Evolutionary conservation across 2,888 invertebrate genomes (phyloP), one percentile per base, ranked within the genome.

Genomic region (Athalia rosae): DNA sequence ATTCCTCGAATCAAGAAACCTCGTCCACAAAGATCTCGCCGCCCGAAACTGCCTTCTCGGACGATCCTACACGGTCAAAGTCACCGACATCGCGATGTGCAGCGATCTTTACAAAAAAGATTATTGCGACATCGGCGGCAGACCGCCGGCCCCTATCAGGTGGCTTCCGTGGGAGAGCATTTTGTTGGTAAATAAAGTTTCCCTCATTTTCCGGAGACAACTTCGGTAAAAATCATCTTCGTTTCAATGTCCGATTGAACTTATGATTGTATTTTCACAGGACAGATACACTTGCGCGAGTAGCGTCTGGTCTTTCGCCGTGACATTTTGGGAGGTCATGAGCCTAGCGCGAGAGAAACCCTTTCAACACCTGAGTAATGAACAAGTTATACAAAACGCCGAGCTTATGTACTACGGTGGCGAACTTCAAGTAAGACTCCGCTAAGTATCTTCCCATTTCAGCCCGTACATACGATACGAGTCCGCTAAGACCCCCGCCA

Each of bases 21-120:
- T 95, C 85, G 95, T 95, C 62, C 96, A 96, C 90, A 93, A 95
- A 84, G 95, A 96, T 90, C 90, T 96, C 84, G 95, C 95, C 59
- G 94, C 95, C 85, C 93, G 93, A 84, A 93, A 93, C 88, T 93
- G 93, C 86, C 89, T 93, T 79, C 92, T 93, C 48, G 93, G 93
- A 74, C 90, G 93, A 80, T 92, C 92, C 79, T 93, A 93, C 84
- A 87, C 91, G 78, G 91, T 94, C 76, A 93, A 93, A 90, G 91
- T 94, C 80, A 91, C 93, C 77, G 93, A 94, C 87, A 91, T 93
- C 78, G 93, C 93, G 50, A 93, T 93, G 90, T 93, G 92, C 84
- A 93, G 92, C 85, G 91, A 92, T 79, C 91, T 92, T 84, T 93
- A 93, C 87, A 91, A 91, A 83, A 93, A 92, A 85, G 93, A 93